Conservation (phyloP, 2,113 vertebrate species). For the Syrmaticus mikado region DNA sequence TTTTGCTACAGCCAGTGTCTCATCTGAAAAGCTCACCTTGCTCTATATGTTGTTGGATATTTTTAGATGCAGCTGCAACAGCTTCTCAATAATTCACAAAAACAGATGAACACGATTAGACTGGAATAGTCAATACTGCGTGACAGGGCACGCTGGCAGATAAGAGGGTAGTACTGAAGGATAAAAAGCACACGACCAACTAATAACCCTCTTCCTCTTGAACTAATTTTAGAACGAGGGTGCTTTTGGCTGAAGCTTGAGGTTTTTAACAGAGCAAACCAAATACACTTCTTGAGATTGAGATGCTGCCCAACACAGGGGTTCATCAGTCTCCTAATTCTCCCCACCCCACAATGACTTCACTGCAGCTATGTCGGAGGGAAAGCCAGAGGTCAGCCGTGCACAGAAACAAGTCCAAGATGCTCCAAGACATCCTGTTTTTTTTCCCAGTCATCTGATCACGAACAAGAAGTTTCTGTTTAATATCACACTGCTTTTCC, state of each 20-base stretch:
- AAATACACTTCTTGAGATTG: neutral
- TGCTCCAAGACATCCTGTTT: neutral
- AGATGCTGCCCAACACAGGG: neutral
- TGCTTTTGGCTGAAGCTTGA: neutral
- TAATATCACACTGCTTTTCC: neutral
- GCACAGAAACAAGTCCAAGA: neutral
- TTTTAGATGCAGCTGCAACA: neutral
- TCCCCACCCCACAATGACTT: neutral
- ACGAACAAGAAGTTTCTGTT: neutral
- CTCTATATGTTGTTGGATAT: fast-evolving
- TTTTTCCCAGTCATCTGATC: neutral
- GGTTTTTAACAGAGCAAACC: neutral
- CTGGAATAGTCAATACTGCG: neutral
- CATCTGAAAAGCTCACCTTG: neutral
- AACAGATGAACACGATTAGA: neutral
- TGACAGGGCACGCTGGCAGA: neutral
- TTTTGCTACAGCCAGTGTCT: neutral
- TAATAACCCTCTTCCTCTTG: neutral
- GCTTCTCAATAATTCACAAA: neutral
- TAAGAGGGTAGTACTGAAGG: neutral
- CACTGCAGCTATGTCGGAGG: fast-evolving
- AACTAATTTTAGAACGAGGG: neutral
- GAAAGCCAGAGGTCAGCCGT: neutral
- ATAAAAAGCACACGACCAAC: neutral
- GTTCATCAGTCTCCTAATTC: neutral